Percentiles rank a stretch among this genome's conserved stretches.
phyloP scores from a whole-genome alignment of 2,797 vertebrate species.

The Gymnodraco acuticeps region DNA sequence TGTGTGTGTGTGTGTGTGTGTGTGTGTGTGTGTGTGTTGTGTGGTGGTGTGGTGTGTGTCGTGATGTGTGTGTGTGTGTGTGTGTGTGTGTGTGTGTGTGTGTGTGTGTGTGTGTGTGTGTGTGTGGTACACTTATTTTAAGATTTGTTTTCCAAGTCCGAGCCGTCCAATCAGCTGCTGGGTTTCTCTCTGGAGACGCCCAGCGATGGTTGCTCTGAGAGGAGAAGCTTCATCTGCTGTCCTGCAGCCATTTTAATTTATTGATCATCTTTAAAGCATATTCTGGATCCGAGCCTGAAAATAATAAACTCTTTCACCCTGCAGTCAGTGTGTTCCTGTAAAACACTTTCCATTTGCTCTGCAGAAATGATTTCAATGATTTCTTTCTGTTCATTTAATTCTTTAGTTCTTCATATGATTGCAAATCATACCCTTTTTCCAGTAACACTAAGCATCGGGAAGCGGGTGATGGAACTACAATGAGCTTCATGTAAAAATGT shows the following conservation, averaged over 20 bases:
- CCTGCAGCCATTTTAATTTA: conserved; percentile 14
- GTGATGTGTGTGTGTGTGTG: too few relatives aligned
- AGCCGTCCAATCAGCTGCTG: conserved; percentile 10
- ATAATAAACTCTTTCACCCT: neutral
- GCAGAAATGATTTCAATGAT: neutral
- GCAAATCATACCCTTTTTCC: neutral
- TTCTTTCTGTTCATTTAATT: neutral
- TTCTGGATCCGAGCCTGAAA: conserved; percentile 4
- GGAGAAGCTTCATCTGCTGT: neutral
- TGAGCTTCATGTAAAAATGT: neutral
- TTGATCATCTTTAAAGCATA: conserved; percentile 19
- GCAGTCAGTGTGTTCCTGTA: neutral
- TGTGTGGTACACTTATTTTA: conserved; percentile 2
- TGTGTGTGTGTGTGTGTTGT: neutral
- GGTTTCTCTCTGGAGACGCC: neutral
- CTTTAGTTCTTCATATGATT: neutral
- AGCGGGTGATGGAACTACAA: neutral
- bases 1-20: neutral
- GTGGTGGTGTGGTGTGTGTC: neutral
- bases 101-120: neutral
- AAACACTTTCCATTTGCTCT: neutral
- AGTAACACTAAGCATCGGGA: neutral
- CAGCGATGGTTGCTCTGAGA: neutral
- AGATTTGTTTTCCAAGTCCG: neutral
- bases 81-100: neutral